Conservation (phyloP, 1,140 invertebrate species). For the Odontomachus brunneus region DNA sequence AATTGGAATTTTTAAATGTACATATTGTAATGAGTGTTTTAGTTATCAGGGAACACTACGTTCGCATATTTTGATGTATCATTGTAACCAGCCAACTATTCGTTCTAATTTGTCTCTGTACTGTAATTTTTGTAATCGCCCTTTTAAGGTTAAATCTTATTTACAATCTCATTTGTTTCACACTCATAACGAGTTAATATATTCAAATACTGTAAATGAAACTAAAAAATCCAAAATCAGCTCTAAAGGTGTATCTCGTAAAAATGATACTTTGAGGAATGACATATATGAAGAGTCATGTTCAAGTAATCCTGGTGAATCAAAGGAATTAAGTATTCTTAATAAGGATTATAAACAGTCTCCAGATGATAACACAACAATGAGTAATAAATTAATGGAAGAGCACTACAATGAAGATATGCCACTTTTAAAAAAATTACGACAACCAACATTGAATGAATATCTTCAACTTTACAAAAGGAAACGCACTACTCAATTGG, state of each 20-base stretch:
- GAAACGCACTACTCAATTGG: not conserved
- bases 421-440: slow-evolving; percentile 29
- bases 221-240: not conserved
- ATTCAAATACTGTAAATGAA: not conserved
- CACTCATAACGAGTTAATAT: not conserved
- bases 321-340: not conserved
- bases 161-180: slow-evolving; percentile 62
- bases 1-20: not conserved
- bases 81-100: no score
- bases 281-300: not conserved
- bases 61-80: not conserved
- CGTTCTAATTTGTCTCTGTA: no score
- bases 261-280: not conserved
- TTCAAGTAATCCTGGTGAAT: slow-evolving; percentile 1
- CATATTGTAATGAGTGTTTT: not conserved
- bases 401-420: not conserved
- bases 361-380: not conserved
- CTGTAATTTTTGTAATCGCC: slow-evolving; percentile 42
- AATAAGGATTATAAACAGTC: not conserved
- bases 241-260: not conserved
- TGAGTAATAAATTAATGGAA: not conserved
- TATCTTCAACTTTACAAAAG: slow-evolving; percentile 20
- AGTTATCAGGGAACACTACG: not conserved
- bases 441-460: slow-evolving; percentile 51
- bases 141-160: fast-evolving